Percentiles rank a stretch among this genome's conserved stretches.
These are phyloP conservation scores for Vidua chalybeata DNA, from an alignment of 2,113 vertebrate genomes.

Conservation along the genomic window DNA sequence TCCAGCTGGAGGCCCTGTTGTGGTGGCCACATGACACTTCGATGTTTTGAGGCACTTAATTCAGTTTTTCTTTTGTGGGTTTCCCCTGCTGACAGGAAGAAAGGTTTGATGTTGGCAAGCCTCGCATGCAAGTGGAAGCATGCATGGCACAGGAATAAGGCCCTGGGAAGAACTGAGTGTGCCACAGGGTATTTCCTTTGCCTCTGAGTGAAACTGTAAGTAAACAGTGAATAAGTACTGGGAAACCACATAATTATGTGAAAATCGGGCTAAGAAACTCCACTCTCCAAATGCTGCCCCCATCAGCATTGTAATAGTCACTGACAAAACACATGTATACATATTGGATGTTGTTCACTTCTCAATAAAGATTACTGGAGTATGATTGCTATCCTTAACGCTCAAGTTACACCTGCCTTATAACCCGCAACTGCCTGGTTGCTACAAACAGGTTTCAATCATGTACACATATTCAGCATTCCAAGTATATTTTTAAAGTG, in stretches of 20 bases:
- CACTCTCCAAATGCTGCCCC: background rate
- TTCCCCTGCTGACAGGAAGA: background rate
- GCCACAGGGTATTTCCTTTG: background rate
- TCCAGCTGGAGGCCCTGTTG: fast-evolving
- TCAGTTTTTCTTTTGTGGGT: background rate
- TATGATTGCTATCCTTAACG: background rate
- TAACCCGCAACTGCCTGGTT: background rate
- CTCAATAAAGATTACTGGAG: background rate
- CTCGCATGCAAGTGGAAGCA: background rate
- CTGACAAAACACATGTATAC: fast-evolving
- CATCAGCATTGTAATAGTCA: background rate
- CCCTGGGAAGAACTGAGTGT: background rate
- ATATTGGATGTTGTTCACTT: background rate
- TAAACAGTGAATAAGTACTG: background rate
- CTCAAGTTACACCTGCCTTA: background rate
- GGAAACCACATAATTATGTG: background rate
- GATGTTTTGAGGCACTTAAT: background rate
- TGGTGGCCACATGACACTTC: background rate
- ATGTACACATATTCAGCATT: fast-evolving
- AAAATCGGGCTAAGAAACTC: fast-evolving
- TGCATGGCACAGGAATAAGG: background rate
- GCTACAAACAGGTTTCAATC: background rate
- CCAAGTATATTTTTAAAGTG: background rate
- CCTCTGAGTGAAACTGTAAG: background rate
- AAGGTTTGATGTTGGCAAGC: background rate